phyloP scores from a whole-genome alignment of 92 coral and sea anemone species.

The Porites cylindrica region DNA sequence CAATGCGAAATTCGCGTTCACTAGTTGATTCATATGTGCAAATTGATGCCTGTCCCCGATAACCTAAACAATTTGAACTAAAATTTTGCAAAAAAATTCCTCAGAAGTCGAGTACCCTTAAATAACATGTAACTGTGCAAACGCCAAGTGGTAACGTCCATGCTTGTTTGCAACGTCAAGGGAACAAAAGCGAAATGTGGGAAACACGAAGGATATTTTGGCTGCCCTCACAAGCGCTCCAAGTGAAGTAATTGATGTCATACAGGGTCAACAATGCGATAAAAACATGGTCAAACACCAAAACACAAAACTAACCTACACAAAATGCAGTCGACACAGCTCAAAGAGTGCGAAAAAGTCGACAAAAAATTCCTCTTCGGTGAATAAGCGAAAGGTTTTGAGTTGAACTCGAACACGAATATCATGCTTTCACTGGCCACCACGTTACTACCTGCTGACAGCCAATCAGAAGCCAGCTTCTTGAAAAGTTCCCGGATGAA shows the following conservation, averaged over 20 bases:
- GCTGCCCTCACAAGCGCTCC: conserved; percentile 95
- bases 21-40: conserved; percentile 98
- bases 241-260: conserved; percentile 97
- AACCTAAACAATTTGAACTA: conserved; percentile 91
- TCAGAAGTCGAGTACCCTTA: conserved; percentile 67
- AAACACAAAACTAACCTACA: conserved; percentile 97
- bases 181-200: conserved; percentile 95
- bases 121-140: conserved; percentile 61
- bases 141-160: conserved; percentile 76
- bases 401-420: conserved; percentile 95
- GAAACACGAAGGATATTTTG: conserved; percentile 93
- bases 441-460: conserved; percentile 99
- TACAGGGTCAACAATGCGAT: conserved; percentile 95
- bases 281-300: conserved; percentile 93
- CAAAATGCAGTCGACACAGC: conserved; percentile 87
- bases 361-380: conserved; percentile 83
- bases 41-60: conserved; percentile 95
- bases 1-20: conserved; percentile 75
- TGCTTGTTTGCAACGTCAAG: conserved; percentile 93
- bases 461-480: conserved; percentile 96
- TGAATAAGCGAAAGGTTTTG: conserved; percentile 97
- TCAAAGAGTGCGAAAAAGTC: conserved; percentile 76
- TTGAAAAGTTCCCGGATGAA: conserved; percentile 95
- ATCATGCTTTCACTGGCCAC: conserved; percentile 99
- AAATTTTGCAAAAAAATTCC: conserved; percentile 61